Conservation (phyloP, 1,140 invertebrate species). For the Fopius arisanus region DNA sequence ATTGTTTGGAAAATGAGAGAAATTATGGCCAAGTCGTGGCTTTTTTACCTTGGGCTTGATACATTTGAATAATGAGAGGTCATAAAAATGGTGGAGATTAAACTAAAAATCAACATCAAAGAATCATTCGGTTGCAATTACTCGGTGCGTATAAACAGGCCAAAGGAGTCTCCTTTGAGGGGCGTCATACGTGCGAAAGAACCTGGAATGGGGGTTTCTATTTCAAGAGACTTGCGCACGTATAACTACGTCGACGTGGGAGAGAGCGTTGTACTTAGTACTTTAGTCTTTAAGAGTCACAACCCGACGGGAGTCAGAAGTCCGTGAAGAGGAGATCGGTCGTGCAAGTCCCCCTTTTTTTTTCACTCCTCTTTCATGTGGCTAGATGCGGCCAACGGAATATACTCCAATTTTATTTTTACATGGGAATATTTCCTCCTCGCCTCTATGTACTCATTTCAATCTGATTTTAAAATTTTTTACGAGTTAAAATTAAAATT, state of each 20-base stretch:
- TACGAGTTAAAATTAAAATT: too few relatives aligned
- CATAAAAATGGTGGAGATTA: neutral
- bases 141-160: conserved; percentile 12
- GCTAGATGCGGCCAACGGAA: neutral
- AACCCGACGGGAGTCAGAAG: conserved; percentile 19
- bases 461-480: neutral
- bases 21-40: neutral
- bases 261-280: conserved; percentile 29
- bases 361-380: neutral
- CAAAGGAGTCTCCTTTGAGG: conserved; percentile 13
- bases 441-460: neutral
- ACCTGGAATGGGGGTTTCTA: conserved; percentile 19
- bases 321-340: conserved; percentile 28
- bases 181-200: conserved; percentile 25
- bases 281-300: conserved; percentile 25
- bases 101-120: neutral
- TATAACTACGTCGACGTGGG: conserved; percentile 26
- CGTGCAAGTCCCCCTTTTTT: neutral
- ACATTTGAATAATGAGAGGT: neutral
- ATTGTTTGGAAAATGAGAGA: neutral
- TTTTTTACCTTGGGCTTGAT: neutral
- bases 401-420: neutral
- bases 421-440: neutral
- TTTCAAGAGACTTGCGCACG: conserved; percentile 20
- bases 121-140: conserved; percentile 17